Conservation (phyloP, 2,888 invertebrate genomes). For the Folsomia manolachei region DNA sequence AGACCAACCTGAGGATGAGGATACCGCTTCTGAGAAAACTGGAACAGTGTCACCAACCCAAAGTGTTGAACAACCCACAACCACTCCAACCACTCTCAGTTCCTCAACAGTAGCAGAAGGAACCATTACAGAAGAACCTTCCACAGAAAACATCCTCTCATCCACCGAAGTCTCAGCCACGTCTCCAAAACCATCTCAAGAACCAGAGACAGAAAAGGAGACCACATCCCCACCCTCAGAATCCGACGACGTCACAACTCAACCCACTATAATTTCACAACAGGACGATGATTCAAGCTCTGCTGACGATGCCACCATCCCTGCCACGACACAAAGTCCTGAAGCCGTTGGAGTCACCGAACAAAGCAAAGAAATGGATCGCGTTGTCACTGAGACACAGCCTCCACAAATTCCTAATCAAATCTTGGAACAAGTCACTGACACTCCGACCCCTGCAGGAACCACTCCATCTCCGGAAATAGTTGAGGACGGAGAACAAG, state of each 20-base stretch:
- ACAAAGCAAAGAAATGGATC: not conserved
- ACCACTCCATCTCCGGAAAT: not conserved
- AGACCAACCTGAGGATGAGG: not conserved
- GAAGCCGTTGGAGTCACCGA: not conserved
- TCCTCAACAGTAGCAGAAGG: not conserved
- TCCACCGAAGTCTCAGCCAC: not conserved
- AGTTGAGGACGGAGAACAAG: not conserved
- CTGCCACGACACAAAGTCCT: not conserved
- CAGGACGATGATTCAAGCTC: constrained; percentile 1
- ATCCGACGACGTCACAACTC: not conserved
- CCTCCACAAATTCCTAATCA: not conserved
- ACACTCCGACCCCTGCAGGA: not conserved
- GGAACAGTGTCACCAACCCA: not conserved
- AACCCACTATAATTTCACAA: not conserved
- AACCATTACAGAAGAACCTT: not conserved
- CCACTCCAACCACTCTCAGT: not conserved
- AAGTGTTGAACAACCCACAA: not conserved
- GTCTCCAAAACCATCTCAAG: constrained; percentile 10
- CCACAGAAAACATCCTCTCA: constrained; percentile 5
- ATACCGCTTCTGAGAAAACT: not conserved
- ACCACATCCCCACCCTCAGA: constrained; percentile 12
- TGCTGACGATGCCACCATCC: not conserved
- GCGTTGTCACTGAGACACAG: too few relatives aligned
- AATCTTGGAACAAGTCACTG: not conserved
- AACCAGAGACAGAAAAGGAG: not conserved